phyloP scores from a whole-genome alignment of 2,888 invertebrate species.

The Archaeoteleia sp. region DNA sequence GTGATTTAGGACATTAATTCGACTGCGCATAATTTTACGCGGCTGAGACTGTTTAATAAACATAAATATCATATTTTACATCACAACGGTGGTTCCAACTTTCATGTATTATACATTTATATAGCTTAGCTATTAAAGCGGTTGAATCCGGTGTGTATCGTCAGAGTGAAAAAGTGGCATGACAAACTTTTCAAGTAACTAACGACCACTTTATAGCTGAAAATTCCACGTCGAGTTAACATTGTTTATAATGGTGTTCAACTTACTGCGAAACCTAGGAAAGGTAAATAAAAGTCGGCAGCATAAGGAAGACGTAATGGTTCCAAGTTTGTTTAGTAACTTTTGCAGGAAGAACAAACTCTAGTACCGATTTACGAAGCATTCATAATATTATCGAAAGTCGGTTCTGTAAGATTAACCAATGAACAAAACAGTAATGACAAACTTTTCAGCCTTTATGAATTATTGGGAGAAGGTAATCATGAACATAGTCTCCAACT shows the following conservation, averaged over 20 bases:
- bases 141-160: no score
- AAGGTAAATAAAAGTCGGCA: constrained; percentile 25
- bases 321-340: constrained; percentile 8
- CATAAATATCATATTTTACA: no score
- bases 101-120: no score
- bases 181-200: not conserved
- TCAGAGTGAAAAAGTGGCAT: constrained; percentile 11
- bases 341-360: constrained; percentile 12
- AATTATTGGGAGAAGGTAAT: no score
- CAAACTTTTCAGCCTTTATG: no score
- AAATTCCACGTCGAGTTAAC: no score
- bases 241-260: constrained; percentile 12
- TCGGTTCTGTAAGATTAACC: no score
- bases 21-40: not conserved
- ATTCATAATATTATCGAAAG: constrained; percentile 23
- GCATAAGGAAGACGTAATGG: constrained; percentile 15
- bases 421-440: no score
- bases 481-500: no score
- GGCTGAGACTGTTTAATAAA: constrained; percentile 12
- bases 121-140: no score
- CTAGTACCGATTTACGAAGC: constrained; percentile 28
- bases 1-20: constrained; percentile 22
- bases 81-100: no score
- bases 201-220: constrained; percentile 8
- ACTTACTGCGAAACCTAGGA: constrained; percentile 3